Conservation (phyloP, 1,140 invertebrate species). For the Triops longicaudatus region DNA sequence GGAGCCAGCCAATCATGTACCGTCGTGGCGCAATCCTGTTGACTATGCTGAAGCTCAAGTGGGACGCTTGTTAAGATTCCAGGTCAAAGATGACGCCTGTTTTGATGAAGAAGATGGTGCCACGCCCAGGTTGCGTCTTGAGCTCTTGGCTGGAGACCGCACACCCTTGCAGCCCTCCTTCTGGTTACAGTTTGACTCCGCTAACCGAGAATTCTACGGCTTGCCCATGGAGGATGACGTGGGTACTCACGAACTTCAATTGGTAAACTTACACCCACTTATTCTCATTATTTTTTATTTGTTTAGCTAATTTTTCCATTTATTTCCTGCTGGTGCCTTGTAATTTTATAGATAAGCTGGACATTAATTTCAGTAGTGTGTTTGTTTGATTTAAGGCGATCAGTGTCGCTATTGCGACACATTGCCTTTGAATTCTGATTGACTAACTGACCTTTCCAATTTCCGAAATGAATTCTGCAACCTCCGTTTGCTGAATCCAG, state of each 20-base stretch:
- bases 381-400: too few species aligned
- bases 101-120: constrained; percentile 77
- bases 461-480: too few species aligned
- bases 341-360: too few species aligned
- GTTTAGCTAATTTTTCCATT: too few species aligned
- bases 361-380: too few species aligned
- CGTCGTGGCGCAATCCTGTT: constrained; percentile 69
- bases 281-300: neutral
- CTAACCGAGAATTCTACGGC: constrained; percentile 79
- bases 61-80: constrained; percentile 65
- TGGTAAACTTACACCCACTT: constrained; percentile 43
- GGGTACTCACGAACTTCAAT: constrained; percentile 62
- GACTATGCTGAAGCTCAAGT: constrained; percentile 70
- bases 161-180: constrained; percentile 54
- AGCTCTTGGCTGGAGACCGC: constrained; percentile 60
- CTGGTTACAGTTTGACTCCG: constrained; percentile 81
- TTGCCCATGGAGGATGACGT: constrained; percentile 59
- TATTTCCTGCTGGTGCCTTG: too few species aligned
- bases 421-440: too few species aligned
- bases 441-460: too few species aligned
- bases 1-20: constrained; percentile 52
- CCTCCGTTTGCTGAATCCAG: too few species aligned
- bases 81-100: constrained; percentile 74
- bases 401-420: too few species aligned
- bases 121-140: constrained; percentile 60